Base-by-base conservation (phyloP, 2,113 vertebrate species). In the Galbula dea region DNA sequence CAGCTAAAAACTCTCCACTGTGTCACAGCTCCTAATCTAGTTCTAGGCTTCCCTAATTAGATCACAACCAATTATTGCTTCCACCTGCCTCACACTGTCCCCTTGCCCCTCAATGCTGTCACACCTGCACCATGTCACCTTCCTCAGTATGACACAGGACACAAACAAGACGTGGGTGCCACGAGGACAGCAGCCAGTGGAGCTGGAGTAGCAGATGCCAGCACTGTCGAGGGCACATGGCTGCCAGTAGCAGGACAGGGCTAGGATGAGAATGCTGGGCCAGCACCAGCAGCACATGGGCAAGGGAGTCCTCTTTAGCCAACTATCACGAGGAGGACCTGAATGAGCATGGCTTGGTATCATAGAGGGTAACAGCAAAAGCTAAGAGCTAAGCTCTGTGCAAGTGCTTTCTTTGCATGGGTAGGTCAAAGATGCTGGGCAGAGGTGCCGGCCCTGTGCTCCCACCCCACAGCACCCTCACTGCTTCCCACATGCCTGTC, bases 21-120 rank as follows among this genome's bases (percentile, higher is more conserved):
- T 90, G 93, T 11, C 65, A 78, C 89, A 34, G 85, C 90, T 75
- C 81, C 83, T 91, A 79, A 95, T 75, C 89, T 61, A 78, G 77
- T 87, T 65, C 63, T 58, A 43, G 89, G 75, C 81, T 73, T 37
- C 68, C 74, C 79, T 97, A 95, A 97, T 97, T 90, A 96, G 87
- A 96, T 94, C 94, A 95, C 18, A 30, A 71, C 7, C 86, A 95
- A 89, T 94, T 95, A 95, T 48, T 94, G 91, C 94, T 94, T 61
- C 91, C 95, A 95, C 89, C 95, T 96, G 93, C 92, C 90, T 95
- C 87, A 36, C 1, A 1, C 58, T 77, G 68, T 82, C 73, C 81
- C 73, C 61, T 73, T 23, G 34, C 12, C 55, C 41, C 51, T 10
- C 26, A 4, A 63, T 5, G 8, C 81, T 67, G 18, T 63, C 88